phyloP scores from a whole-genome alignment of 2,888 invertebrate species.

The Alviniconcha strummeri region DNA sequence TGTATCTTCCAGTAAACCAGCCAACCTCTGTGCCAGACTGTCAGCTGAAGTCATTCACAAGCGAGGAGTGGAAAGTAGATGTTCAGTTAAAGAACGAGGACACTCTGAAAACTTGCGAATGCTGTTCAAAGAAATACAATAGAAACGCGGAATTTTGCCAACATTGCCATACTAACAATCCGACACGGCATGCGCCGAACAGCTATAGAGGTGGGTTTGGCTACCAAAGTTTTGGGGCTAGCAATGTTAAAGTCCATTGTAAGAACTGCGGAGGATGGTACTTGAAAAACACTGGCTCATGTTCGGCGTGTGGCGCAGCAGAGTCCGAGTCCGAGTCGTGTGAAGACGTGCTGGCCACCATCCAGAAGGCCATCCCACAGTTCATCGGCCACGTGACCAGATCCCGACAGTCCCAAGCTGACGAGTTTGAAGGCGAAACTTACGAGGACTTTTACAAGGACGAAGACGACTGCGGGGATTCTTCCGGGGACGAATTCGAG shows the following conservation, averaged over 20 bases:
- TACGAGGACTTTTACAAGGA: too few relatives aligned
- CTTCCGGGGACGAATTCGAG: too few relatives aligned
- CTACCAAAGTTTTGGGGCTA: neutral
- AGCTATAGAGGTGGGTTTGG: neutral
- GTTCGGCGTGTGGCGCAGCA: neutral
- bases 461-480: too few relatives aligned
- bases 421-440: too few relatives aligned
- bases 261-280: neutral
- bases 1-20: too few relatives aligned
- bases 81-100: neutral
- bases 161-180: neutral
- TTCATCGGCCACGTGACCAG: neutral
- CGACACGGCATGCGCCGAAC: neutral
- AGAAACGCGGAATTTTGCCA: neutral
- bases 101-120: neutral
- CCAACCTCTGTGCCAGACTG: too few relatives aligned
- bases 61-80: too few relatives aligned
- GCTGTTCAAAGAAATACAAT: neutral
- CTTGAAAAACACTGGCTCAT: neutral
- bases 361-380: neutral
- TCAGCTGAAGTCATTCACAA: too few relatives aligned
- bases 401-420: too few relatives aligned
- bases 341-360: neutral
- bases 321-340: neutral
- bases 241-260: neutral